Conservation (phyloP, 23 tunicate species). For the Ciona savignyi region DNA sequence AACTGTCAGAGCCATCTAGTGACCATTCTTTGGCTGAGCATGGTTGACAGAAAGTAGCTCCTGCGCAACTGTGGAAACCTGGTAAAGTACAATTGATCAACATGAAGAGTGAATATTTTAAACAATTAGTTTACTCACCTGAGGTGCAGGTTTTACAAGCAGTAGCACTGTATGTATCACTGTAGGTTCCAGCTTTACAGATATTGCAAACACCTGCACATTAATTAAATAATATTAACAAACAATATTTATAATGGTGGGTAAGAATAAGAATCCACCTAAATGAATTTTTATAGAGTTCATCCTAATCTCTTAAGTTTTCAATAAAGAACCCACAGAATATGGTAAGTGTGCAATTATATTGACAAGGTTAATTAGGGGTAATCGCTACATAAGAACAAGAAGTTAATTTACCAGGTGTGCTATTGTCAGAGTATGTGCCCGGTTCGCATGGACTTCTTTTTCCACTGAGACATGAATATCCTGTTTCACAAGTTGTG, state of each 20-base stretch:
- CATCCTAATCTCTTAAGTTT: no score
- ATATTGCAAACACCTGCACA: background rate
- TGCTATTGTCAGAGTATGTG: constrained; percentile 1
- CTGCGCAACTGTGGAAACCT: constrained; percentile 11
- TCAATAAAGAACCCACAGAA: no score
- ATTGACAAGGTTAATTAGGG: background rate
- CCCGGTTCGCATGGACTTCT: constrained; percentile 17
- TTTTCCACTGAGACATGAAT: constrained; percentile 14
- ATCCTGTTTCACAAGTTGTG: constrained; percentile 23
- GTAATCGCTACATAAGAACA: background rate
- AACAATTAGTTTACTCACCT: no score
- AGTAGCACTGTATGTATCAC: constrained; percentile 1
- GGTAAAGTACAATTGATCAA: no score
- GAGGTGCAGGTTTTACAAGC: constrained; percentile 9
- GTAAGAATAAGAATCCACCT: no score
- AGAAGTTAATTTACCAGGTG: background rate
- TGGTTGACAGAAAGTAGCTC: background rate
- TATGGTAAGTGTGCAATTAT: no score
- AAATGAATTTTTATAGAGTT: no score
- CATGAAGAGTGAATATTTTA: no score
- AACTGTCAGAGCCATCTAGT: background rate
- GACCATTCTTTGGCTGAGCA: constrained; percentile 1
- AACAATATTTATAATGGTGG: no score
- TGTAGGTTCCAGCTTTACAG: constrained; percentile 15
- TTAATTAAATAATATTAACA: background rate